These are phyloP conservation scores for Prionchulus punctatus DNA, from an alignment of 2,888 invertebrate species.

Conservation along the genomic window DNA sequence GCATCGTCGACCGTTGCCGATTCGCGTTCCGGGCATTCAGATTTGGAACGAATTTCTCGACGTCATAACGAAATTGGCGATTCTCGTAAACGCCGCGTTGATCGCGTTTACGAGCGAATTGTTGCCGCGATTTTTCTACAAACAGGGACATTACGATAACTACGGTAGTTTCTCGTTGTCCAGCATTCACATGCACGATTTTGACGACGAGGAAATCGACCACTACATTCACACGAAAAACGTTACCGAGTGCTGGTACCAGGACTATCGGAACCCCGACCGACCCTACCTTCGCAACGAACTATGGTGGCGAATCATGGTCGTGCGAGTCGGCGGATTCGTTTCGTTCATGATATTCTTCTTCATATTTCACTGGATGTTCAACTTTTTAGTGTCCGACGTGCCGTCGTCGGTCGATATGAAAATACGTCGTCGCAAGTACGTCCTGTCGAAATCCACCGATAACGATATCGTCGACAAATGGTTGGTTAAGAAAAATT, in stretches of 20 bases:
- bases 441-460: no score
- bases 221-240: not conserved
- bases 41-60: slow-evolving; percentile 1
- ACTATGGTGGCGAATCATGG: not conserved
- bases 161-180: no score
- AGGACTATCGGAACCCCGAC: not conserved
- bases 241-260: not conserved
- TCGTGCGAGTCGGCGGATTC: not conserved
- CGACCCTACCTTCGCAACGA: no score
- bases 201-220: not conserved
- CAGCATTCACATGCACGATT: no score
- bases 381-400: not conserved
- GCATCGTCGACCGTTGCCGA: slow-evolving; percentile 50
- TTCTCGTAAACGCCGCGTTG: not conserved
- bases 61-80: not conserved
- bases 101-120: slow-evolving; percentile 1
- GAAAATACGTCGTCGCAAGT: not conserved
- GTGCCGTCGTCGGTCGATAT: not conserved
- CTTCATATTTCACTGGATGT: not conserved
- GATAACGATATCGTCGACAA: no score
- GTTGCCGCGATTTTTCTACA: not conserved
- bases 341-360: not conserved
- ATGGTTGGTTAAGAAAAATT: no score
- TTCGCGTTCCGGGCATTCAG: slow-evolving; percentile 4
- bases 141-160: no score